Percentiles rank a stretch among this genome's conserved stretches.
phyloP scores from a whole-genome alignment of 2,113 vertebrate species.

The Panurus biarmicus region DNA sequence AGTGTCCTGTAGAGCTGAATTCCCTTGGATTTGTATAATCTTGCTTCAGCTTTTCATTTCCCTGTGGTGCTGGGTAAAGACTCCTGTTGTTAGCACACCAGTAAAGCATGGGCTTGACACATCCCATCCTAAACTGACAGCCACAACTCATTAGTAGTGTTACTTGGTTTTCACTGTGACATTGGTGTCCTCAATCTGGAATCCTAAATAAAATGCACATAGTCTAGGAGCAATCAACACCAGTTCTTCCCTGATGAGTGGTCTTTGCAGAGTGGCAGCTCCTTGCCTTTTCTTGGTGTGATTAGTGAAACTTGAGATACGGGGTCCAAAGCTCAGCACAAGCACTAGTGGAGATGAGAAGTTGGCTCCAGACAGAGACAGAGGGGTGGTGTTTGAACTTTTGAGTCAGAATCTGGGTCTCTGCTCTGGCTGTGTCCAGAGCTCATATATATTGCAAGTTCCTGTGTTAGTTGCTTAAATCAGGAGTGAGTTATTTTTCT shows the following conservation, averaged over 20 bases:
- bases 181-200: conserved; percentile 43
- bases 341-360: not conserved
- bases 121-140: conserved; percentile 54
- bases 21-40: conserved; percentile 17
- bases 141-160: conserved; percentile 59
- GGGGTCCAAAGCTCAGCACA: conserved; percentile 2
- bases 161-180: conserved; percentile 60
- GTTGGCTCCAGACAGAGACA: conserved; percentile 29
- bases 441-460: not conserved
- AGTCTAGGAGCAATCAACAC: not conserved
- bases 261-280: conserved; percentile 10
- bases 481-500: conserved; percentile 5
- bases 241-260: not conserved
- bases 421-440: not conserved
- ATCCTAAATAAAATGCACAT: conserved; percentile 40
- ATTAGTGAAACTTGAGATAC: conserved; percentile 39
- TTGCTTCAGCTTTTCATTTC: not conserved
- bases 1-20: conserved; percentile 43
- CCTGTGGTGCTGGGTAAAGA: not conserved
- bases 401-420: not conserved
- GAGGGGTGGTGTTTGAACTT: not conserved
- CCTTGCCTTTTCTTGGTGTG: not conserved
- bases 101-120: conserved; percentile 52
- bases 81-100: conserved; percentile 20
- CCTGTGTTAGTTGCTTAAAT: not conserved